A percentile compares a stretch with the other conserved stretches of the same genome.
Conservation (phyloP, 2,888 invertebrate species). For the Oligia strigilis region DNA sequence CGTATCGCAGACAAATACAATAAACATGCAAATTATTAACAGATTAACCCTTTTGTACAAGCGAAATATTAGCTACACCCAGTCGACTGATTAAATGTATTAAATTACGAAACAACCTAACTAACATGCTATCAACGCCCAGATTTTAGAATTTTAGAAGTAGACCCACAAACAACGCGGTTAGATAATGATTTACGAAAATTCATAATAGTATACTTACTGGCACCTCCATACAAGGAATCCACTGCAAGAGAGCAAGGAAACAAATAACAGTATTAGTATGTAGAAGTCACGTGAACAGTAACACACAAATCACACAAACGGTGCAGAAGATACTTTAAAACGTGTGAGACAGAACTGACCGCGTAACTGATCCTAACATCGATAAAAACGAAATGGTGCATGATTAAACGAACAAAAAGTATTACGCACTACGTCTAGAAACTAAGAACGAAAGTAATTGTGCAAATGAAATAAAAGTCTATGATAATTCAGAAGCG, state of each 20-base stretch:
- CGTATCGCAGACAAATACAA: conserved; percentile 44
- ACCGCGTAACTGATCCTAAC: conserved; percentile 66
- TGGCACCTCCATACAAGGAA: conserved; percentile 93
- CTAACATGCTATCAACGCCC: conserved; percentile 63
- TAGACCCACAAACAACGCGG: conserved; percentile 62
- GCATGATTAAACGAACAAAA: conserved; percentile 83
- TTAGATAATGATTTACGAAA: conserved; percentile 50
- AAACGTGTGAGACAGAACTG: conserved; percentile 69
- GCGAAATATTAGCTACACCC: conserved; percentile 51
- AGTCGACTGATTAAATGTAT: conserved; percentile 49
- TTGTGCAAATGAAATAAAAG: conserved; percentile 84
- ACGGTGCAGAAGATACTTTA: conserved; percentile 72
- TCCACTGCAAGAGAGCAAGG: conserved; percentile 91
- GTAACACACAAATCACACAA: conserved; percentile 72
- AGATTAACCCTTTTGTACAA: conserved; percentile 42
- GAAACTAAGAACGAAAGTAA: conserved; percentile 75
- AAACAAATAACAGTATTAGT: conserved; percentile 85
- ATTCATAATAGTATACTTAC: conserved; percentile 87
- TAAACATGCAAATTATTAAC: conserved; percentile 59
- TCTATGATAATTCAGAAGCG: conserved; percentile 75
- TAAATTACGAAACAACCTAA: conserved; percentile 44
- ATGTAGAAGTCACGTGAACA: conserved; percentile 55
- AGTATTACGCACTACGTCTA: conserved; percentile 83
- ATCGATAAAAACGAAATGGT: conserved; percentile 83
- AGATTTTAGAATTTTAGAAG: conserved; percentile 49